Conservation (phyloP, 2,113 vertebrate genomes). For the Emberiza fucata region DNA sequence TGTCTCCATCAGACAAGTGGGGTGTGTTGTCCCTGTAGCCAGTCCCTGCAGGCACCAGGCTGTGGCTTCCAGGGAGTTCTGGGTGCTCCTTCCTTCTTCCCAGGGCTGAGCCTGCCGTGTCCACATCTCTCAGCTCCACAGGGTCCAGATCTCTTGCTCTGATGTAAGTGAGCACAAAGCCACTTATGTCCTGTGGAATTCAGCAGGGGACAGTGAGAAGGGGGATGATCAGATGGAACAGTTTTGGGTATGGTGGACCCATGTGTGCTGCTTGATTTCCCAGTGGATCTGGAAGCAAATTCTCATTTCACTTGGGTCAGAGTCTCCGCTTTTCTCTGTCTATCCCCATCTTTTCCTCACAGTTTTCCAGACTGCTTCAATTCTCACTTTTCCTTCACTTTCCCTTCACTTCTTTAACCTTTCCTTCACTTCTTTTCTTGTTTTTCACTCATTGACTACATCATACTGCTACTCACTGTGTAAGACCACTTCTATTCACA, state of each 20-base stretch:
- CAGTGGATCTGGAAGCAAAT: not conserved
- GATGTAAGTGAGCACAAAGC: not conserved
- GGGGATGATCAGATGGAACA: not conserved
- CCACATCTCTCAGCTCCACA: not conserved
- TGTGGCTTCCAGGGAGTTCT: too few species aligned
- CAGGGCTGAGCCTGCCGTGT: not conserved
- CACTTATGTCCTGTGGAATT: not conserved
- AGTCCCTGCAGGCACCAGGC: not conserved
- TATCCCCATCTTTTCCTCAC: not conserved
- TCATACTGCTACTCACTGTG: rapidly evolving
- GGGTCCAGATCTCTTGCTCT: not conserved
- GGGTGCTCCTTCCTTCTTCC: not conserved
- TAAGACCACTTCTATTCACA: not conserved
- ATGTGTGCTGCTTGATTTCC: not conserved
- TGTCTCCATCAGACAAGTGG: not conserved
- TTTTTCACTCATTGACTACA: not conserved
- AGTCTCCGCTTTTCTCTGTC: not conserved
- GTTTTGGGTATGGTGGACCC: not conserved
- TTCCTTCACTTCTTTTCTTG: not conserved
- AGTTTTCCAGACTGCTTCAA: not conserved
- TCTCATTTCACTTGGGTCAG: not conserved
- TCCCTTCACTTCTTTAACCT: not conserved
- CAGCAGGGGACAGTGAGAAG: not conserved
- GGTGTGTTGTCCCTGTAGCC: not conserved
- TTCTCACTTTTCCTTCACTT: not conserved